Evolutionary conservation across 2,888 invertebrate genomes (phyloP).

Genomic region (Apodemia hepburni): DNA sequence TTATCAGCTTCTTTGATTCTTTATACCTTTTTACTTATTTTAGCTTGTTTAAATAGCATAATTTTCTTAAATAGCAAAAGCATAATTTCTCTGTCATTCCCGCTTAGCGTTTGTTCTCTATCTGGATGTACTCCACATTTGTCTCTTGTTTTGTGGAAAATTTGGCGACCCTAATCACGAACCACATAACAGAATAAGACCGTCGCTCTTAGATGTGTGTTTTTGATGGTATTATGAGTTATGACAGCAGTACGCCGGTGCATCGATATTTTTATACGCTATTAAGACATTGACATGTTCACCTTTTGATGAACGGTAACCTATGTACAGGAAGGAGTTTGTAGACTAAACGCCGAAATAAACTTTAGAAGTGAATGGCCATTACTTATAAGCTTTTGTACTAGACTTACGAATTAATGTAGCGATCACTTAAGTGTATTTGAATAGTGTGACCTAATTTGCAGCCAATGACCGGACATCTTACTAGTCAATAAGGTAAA

Average conservation of each 20-base stretch:
- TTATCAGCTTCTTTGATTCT: no score
- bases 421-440: not conserved
- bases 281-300: conserved; percentile 35
- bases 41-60: no score
- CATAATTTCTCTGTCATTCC: no score
- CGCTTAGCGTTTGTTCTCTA: no score
- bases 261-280: conserved; percentile 34
- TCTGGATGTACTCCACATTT: not conserved
- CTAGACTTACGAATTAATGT: not conserved
- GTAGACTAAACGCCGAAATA: conserved; percentile 20
- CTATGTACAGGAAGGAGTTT: conserved; percentile 22
- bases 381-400: conserved; percentile 5
- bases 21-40: no score
- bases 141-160: not conserved
- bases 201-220: conserved; percentile 27
- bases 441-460: not conserved
- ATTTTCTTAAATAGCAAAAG: no score
- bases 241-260: conserved; percentile 32
- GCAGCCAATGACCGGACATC: conserved; percentile 3
- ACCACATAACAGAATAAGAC: conserved; percentile 38
- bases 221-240: conserved; percentile 34
- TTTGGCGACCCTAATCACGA: conserved; percentile 32
- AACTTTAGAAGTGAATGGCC: not conserved
- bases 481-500: not conserved
- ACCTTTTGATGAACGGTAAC: conserved; percentile 29